Percentiles rank a stretch among this genome's conserved stretches.
These are phyloP conservation scores for Scrobipalpa costella DNA, from an alignment of 2,888 invertebrate species.

Conservation along the genomic window DNA sequence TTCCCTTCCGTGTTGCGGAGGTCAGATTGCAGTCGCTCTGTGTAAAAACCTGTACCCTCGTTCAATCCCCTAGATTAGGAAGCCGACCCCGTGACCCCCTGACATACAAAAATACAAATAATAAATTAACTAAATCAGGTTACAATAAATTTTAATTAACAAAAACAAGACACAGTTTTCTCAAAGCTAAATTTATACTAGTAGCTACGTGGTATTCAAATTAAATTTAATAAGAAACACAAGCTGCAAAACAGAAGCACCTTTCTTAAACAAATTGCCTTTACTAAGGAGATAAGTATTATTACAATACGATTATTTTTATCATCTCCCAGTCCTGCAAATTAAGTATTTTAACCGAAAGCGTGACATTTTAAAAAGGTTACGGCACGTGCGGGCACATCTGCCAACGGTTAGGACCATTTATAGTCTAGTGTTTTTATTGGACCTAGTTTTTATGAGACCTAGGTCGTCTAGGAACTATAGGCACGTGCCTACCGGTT, in stretches of 20 bases:
- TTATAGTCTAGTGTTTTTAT: slow-evolving; percentile 29
- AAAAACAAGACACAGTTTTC: too few relatives aligned
- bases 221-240: not conserved
- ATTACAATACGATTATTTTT: slow-evolving; percentile 9
- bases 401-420: slow-evolving; percentile 51
- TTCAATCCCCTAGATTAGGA: too few relatives aligned
- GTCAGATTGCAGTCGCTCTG: too few relatives aligned
- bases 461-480: slow-evolving; percentile 6
- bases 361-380: slow-evolving; percentile 51
- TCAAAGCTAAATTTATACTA: too few relatives aligned
- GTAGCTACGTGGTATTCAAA: not conserved
- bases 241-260: not conserved
- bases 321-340: slow-evolving; percentile 15
- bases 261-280: not conserved
- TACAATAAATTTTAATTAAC: too few relatives aligned
- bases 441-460: slow-evolving; percentile 13
- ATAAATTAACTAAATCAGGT: too few relatives aligned
- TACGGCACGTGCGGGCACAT: slow-evolving; percentile 43
- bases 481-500: slow-evolving; percentile 9
- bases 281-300: not conserved
- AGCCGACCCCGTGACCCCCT: too few relatives aligned
- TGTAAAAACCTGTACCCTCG: too few relatives aligned
- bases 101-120: too few relatives aligned
- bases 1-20: too few relatives aligned
- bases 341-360: slow-evolving; percentile 9